A percentile compares a stretch with the other conserved stretches of the same genome.
phyloP scores from a whole-genome alignment of 2,888 invertebrate species.

The Polydrusus pterygomalis region DNA sequence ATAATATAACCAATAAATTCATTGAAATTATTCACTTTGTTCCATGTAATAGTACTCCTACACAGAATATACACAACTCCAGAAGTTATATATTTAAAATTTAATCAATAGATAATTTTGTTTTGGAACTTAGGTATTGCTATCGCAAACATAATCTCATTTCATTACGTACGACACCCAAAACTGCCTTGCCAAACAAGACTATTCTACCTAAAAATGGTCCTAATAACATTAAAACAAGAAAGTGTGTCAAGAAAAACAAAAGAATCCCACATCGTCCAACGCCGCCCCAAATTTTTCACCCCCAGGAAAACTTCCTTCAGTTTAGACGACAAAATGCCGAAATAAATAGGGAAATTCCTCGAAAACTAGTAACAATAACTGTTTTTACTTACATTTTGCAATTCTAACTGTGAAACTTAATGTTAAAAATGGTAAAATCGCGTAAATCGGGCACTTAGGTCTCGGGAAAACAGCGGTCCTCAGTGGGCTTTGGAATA shows the following conservation, averaged over 20 bases:
- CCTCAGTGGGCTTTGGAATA: slow-evolving; percentile 50
- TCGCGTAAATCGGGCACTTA: slow-evolving; percentile 45
- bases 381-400: slow-evolving; percentile 39
- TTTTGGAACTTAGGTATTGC: slow-evolving; percentile 10
- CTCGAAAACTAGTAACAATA: not conserved
- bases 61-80: slow-evolving; percentile 11
- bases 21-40: not conserved
- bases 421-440: slow-evolving; percentile 36
- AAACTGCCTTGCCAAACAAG: not conserved
- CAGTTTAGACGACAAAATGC: not conserved
- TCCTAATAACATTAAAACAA: not conserved
- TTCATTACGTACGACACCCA: not conserved
- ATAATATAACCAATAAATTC: not conserved
- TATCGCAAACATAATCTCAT: not conserved
- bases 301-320: slow-evolving; percentile 1
- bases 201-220: not conserved
- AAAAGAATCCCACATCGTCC: slow-evolving; percentile 6
- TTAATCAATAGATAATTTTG: slow-evolving; percentile 35
- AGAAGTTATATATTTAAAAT: slow-evolving; percentile 10
- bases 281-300: slow-evolving; percentile 43
- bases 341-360: not conserved
- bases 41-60: slow-evolving; percentile 2
- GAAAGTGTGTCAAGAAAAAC: slow-evolving; percentile 11
- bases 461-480: slow-evolving; percentile 51
- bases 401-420: slow-evolving; percentile 37